Percentiles rank a stretch among this genome's conserved stretches.
Conservation (phyloP, 2,888 invertebrate genomes). For the Eupithecia inturbata region DNA sequence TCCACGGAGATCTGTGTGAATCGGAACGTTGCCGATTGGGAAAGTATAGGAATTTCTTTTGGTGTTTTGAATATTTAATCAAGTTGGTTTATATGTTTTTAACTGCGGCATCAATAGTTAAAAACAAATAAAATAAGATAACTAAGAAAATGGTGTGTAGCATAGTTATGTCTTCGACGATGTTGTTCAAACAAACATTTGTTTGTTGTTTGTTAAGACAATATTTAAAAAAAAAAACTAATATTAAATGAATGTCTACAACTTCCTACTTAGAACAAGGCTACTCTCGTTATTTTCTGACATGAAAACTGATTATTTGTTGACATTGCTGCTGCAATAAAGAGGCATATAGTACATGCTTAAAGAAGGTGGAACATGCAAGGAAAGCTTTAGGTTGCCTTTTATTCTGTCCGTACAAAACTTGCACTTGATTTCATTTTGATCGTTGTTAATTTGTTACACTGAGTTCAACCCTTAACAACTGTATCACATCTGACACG, state of each 20-base stretch:
- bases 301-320: background rate
- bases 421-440: slow-evolving; percentile 74
- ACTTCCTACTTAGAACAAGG: background rate
- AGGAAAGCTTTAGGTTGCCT: background rate
- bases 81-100: slow-evolving; percentile 9
- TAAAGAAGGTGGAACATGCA: background rate
- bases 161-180: background rate
- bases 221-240: no score
- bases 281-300: background rate
- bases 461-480: slow-evolving; percentile 56
- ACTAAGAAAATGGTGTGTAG: background rate
- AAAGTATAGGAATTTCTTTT: slow-evolving; percentile 3
- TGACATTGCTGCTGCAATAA: no score
- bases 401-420: background rate
- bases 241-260: background rate
- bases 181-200: background rate
- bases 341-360: background rate
- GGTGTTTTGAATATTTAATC: slow-evolving; percentile 12
- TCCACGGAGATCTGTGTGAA: slow-evolving; percentile 26
- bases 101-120: slow-evolving; percentile 4
- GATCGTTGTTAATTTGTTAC: slow-evolving; percentile 74
- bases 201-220: no score
- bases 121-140: slow-evolving; percentile 11
- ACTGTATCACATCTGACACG: slow-evolving; percentile 14
- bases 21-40: slow-evolving; percentile 2